These are phyloP conservation scores for Erpornis zantholeuca DNA, from an alignment of 2,113 vertebrate species.

Conservation along the genomic window DNA sequence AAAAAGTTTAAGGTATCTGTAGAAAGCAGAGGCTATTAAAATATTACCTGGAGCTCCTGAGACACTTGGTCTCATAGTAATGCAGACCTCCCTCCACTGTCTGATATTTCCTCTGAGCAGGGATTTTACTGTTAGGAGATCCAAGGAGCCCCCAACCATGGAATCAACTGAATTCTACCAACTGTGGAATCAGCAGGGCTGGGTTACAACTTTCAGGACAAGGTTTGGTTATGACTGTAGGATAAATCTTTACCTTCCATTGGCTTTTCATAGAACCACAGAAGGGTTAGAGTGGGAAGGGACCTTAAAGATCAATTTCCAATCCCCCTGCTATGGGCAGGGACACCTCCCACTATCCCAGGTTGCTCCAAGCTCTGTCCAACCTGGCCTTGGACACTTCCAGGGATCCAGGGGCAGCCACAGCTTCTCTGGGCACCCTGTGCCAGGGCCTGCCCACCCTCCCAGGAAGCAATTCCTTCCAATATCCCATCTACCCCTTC, in stretches of 20 bases:
- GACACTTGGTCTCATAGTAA: background rate
- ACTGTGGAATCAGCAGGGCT: background rate
- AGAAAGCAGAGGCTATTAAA: background rate
- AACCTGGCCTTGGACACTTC: accelerated
- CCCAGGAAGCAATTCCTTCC: accelerated
- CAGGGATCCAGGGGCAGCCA: background rate
- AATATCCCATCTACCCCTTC: accelerated
- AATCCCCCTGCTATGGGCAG: background rate
- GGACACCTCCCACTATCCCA: accelerated
- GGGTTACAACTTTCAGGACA: background rate
- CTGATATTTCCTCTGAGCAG: background rate
- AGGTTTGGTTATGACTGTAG: background rate
- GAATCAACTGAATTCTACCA: background rate
- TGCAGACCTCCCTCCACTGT: background rate
- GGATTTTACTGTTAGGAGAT: background rate
- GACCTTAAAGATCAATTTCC: background rate
- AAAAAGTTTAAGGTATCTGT: background rate
- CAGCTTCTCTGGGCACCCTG: background rate
- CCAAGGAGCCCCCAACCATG: accelerated
- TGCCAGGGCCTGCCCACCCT: accelerated
- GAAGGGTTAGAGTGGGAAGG: background rate
- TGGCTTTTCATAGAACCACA: background rate
- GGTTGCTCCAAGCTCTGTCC: accelerated
- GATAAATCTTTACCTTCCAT: background rate
- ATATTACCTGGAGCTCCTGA: background rate